These are phyloP conservation scores for Propithecus perrieri DNA, from an alignment of 2,797 vertebrate genomes.

Conservation along the genomic window DNA sequence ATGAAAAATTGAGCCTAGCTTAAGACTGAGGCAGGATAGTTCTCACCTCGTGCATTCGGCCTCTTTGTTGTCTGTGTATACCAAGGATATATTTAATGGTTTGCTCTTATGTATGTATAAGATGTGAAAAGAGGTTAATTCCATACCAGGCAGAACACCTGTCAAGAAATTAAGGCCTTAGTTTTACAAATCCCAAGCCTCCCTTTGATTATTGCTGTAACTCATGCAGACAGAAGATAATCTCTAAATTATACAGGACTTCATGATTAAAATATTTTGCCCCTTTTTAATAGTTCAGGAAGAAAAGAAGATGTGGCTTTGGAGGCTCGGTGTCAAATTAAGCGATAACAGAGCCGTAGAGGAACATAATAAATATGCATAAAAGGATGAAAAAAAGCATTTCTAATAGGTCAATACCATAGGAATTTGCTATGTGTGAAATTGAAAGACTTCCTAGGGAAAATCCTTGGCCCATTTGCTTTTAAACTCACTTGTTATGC, in stretches of 20 bases:
- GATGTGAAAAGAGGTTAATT: slow-evolving; percentile 81
- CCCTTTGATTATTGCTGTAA: slow-evolving; percentile 73
- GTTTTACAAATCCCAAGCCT: slow-evolving; percentile 76
- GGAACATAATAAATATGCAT: slow-evolving; percentile 75
- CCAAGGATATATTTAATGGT: slow-evolving; percentile 65
- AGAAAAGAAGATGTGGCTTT: slow-evolving; percentile 74
- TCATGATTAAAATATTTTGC: slow-evolving; percentile 81
- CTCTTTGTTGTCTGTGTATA: slow-evolving; percentile 54
- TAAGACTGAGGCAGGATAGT: background rate
- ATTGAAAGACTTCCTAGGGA: slow-evolving; percentile 77
- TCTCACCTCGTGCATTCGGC: slow-evolving; percentile 59
- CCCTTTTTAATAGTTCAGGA: slow-evolving; percentile 65
- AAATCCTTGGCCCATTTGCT: slow-evolving; percentile 74
- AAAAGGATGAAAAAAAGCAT: slow-evolving; percentile 76
- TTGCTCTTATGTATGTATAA: slow-evolving; percentile 65
- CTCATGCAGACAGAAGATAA: slow-evolving; percentile 74
- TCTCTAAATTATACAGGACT: slow-evolving; percentile 62
- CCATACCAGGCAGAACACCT: slow-evolving; percentile 76
- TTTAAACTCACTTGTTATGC: slow-evolving; percentile 78
- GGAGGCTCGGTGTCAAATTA: slow-evolving; percentile 74
- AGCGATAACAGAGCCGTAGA: slow-evolving; percentile 60
- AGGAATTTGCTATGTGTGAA: slow-evolving; percentile 76
- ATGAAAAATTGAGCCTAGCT: slow-evolving; percentile 49
- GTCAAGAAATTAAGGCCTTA: slow-evolving; percentile 77
- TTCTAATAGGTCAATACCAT: slow-evolving; percentile 69